These are phyloP conservation scores for Leucophora obtusa DNA, from an alignment of 2,888 invertebrate genomes.

Conservation along the genomic window DNA sequence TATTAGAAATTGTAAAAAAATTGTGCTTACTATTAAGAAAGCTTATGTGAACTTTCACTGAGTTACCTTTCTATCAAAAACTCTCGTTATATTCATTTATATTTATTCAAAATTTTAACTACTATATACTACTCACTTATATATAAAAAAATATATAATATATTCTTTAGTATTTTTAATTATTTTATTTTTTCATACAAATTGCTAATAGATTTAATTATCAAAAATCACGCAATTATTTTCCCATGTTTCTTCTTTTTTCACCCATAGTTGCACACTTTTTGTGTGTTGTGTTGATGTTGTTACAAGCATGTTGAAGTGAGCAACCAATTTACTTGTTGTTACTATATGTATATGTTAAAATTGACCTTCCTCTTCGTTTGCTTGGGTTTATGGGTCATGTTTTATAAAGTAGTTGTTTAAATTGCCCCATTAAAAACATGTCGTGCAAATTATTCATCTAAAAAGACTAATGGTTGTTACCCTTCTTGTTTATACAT, in stretches of 20 bases:
- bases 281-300: background rate
- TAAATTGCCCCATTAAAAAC: constrained; percentile 2
- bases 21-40: too few species aligned
- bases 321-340: background rate
- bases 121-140: background rate
- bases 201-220: constrained; percentile 36
- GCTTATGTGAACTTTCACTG: background rate
- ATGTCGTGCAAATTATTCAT: constrained; percentile 58
- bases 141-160: background rate
- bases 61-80: too few species aligned
- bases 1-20: too few species aligned
- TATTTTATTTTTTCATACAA: constrained; percentile 2
- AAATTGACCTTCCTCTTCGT: constrained; percentile 22
- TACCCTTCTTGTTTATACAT: constrained; percentile 1
- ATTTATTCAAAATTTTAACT: background rate
- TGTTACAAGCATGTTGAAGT: constrained; percentile 6
- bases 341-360: background rate
- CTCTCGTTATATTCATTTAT: background rate
- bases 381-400: background rate
- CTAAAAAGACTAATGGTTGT: constrained; percentile 56
- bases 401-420: background rate
- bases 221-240: constrained; percentile 31
- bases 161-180: background rate
- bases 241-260: background rate
- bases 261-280: background rate